These are phyloP conservation scores for Thaumatotibia leucotreta DNA, from an alignment of 1,140 invertebrate species.

Conservation along the genomic window DNA sequence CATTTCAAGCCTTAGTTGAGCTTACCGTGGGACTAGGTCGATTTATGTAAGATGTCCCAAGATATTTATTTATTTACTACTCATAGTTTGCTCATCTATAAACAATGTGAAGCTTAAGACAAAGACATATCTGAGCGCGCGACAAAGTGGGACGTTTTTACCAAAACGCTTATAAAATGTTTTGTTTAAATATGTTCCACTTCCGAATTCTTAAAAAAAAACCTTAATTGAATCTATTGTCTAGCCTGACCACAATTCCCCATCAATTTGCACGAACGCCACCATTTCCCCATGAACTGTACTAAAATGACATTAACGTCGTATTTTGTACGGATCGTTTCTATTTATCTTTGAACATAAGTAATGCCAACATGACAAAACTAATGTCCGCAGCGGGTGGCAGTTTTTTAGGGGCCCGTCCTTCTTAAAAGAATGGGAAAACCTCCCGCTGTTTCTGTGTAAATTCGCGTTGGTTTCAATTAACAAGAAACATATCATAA, in stretches of 20 bases:
- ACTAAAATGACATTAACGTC: not conserved
- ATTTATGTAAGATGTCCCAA: no score
- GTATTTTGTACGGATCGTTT: not conserved
- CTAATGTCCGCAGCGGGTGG: conserved; percentile 3
- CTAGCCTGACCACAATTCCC: not conserved
- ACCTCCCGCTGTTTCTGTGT: not conserved
- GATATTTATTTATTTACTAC: no score
- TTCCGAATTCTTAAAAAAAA: not conserved
- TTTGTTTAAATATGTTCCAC: no score
- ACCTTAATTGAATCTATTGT: not conserved
- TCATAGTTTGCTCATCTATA: no score
- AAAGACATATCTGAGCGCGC: no score
- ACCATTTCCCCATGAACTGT: not conserved
- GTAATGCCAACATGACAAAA: conserved; percentile 1
- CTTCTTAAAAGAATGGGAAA: not conserved
- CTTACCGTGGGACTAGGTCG: no score
- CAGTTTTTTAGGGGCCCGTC: not conserved
- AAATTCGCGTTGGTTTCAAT: not conserved
- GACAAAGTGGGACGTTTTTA: no score
- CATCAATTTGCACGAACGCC: not conserved
- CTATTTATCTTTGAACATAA: not conserved
- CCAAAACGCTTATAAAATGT: no score
- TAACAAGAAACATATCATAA: not conserved
- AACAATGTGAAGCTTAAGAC: not conserved
- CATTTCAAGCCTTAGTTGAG: no score